Percentiles rank a stretch among this genome's conserved stretches.
phyloP scores from a whole-genome alignment of 2,888 invertebrate genomes.

The Ectropis crepuscularia region DNA sequence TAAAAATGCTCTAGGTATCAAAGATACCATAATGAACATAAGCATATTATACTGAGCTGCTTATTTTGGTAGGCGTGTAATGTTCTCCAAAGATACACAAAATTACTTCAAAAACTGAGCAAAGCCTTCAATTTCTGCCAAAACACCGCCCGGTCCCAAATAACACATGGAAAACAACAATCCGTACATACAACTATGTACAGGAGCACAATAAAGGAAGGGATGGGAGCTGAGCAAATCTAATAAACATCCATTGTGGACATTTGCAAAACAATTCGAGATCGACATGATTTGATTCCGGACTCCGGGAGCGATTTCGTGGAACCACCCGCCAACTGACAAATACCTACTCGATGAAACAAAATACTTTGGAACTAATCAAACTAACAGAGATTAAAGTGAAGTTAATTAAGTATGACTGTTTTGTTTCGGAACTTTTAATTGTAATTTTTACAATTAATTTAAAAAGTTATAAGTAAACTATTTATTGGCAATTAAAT shows the following conservation, averaged over 20 bases:
- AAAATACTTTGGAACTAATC: not conserved
- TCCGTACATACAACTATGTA: conserved; percentile 8
- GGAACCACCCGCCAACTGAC: not conserved
- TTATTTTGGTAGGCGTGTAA: no score
- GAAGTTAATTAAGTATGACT: not conserved
- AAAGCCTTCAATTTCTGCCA: not conserved
- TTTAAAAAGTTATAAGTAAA: no score
- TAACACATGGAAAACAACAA: conserved; percentile 19
- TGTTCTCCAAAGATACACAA: no score
- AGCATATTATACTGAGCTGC: no score
- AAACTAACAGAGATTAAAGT: conserved; percentile 3
- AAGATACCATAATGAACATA: no score
- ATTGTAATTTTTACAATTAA: no score
- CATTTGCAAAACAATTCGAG: conserved; percentile 71
- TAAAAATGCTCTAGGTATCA: no score
- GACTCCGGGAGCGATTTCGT: conserved; percentile 20
- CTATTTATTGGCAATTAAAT: no score
- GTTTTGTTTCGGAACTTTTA: no score
- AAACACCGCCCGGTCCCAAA: not conserved
- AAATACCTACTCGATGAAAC: no score
- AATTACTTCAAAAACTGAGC: no score
- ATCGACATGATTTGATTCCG: conserved; percentile 56
- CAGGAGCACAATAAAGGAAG: conserved; percentile 46
- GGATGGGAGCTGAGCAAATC: conserved; percentile 63
- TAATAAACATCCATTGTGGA: conserved; percentile 74